Conservation (phyloP, 2,797 vertebrate species). For the Eulemur albifrons region DNA sequence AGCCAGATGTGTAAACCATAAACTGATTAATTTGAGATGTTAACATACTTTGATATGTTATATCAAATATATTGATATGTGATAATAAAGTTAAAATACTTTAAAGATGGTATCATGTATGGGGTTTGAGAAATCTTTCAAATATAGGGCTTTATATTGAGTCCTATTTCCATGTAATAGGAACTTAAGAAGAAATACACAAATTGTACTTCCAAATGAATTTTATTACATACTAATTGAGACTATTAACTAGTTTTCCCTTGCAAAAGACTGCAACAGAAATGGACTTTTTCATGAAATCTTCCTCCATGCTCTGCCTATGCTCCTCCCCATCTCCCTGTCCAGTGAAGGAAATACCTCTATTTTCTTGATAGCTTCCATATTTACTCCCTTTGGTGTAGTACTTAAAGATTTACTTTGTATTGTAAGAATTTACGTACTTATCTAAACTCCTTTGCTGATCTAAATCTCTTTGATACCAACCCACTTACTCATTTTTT, state of each 20-base stretch:
- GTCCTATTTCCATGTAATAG: neutral
- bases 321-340: neutral
- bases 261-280: neutral
- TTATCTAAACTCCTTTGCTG: slow-evolving; percentile 1
- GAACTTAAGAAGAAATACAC: slow-evolving; percentile 27
- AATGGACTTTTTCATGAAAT: neutral
- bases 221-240: slow-evolving; percentile 4
- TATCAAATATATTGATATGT: neutral
- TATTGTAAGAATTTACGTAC: slow-evolving; percentile 1
- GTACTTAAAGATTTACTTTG: slow-evolving; percentile 1
- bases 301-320: neutral
- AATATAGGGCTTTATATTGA: neutral
- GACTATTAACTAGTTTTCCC: neutral
- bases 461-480: slow-evolving; percentile 19
- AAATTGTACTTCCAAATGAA: neutral
- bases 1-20: slow-evolving; percentile 7
- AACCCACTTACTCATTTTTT: neutral
- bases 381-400: neutral
- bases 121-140: slow-evolving; percentile 13
- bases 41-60: neutral
- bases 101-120: neutral
- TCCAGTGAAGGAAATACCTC: neutral
- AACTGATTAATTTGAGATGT: slow-evolving; percentile 9
- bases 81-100: slow-evolving; percentile 3
- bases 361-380: neutral